These are phyloP conservation scores for Pasiphila rectangulata DNA, from an alignment of 2,888 invertebrate genomes.

Conservation along the genomic window DNA sequence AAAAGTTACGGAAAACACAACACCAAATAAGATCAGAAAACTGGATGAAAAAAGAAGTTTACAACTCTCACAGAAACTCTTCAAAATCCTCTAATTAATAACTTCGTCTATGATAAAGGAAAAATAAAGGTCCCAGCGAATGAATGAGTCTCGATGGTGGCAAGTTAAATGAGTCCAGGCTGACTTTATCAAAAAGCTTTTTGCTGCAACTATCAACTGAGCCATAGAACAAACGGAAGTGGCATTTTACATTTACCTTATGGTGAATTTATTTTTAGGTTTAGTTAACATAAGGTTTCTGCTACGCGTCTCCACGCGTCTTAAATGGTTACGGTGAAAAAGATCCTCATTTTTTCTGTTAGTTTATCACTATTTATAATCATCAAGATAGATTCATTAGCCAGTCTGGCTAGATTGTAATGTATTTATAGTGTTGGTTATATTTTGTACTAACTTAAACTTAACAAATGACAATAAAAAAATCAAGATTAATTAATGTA, in stretches of 20 bases:
- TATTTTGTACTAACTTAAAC: too few relatives aligned
- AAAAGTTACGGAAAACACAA: not conserved
- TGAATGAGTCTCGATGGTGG: constrained; percentile 40
- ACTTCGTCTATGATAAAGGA: constrained; percentile 35
- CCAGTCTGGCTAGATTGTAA: too few relatives aligned
- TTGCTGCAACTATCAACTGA: constrained; percentile 34
- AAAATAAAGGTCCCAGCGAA: constrained; percentile 40
- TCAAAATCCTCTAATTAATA: constrained; percentile 31
- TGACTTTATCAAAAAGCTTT: constrained; percentile 53
- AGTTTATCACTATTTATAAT: too few relatives aligned
- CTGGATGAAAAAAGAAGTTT: not conserved
- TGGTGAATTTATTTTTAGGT: too few relatives aligned
- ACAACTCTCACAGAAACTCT: not conserved
- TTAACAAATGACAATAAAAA: too few relatives aligned
- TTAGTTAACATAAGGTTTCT: too few relatives aligned
- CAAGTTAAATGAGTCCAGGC: constrained; percentile 58
- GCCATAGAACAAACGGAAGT: constrained; percentile 32
- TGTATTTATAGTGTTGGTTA: too few relatives aligned
- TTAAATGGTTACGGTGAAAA: too few relatives aligned
- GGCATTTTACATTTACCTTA: constrained; percentile 15
- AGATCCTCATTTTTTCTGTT: too few relatives aligned
- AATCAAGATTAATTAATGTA: too few relatives aligned
- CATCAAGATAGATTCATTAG: too few relatives aligned
- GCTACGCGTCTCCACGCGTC: too few relatives aligned
- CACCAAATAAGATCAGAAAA: not conserved